These are phyloP conservation scores for Encarsia formosa DNA, from an alignment of 2,888 invertebrate species.

Conservation along the genomic window DNA sequence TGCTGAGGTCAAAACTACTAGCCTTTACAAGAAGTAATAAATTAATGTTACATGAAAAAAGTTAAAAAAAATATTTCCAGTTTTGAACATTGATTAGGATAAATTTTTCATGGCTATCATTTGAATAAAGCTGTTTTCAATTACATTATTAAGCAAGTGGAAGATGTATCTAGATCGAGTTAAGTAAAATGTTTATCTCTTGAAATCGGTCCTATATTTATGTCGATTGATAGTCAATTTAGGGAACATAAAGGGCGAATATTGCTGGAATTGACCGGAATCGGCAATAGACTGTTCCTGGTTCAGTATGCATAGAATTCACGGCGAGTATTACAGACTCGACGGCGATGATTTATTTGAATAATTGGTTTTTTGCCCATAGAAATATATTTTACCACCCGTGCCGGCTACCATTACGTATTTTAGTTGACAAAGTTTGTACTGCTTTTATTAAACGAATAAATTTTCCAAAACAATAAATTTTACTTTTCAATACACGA, in stretches of 20 bases:
- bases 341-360: slow-evolving; percentile 12
- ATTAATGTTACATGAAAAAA: too few relatives aligned
- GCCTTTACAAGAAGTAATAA: too few relatives aligned
- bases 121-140: too few relatives aligned
- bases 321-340: slow-evolving; percentile 10
- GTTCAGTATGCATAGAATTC: slow-evolving; percentile 19
- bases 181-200: neutral
- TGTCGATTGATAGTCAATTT: slow-evolving; percentile 11
- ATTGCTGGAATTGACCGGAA: slow-evolving; percentile 8
- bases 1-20: too few relatives aligned
- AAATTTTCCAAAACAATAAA: neutral
- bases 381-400: slow-evolving; percentile 5
- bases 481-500: neutral
- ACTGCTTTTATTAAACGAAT: neutral
- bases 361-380: slow-evolving; percentile 12
- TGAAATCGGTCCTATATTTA: slow-evolving; percentile 11
- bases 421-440: neutral
- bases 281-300: slow-evolving; percentile 4
- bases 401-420: neutral
- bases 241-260: slow-evolving; percentile 5
- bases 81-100: too few relatives aligned
- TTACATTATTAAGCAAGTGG: too few relatives aligned
- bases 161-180: neutral
- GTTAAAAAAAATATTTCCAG: too few relatives aligned
- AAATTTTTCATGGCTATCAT: too few relatives aligned